phyloP scores from a whole-genome alignment of 2,113 vertebrate species.

The Thamnophis sirtalis region DNA sequence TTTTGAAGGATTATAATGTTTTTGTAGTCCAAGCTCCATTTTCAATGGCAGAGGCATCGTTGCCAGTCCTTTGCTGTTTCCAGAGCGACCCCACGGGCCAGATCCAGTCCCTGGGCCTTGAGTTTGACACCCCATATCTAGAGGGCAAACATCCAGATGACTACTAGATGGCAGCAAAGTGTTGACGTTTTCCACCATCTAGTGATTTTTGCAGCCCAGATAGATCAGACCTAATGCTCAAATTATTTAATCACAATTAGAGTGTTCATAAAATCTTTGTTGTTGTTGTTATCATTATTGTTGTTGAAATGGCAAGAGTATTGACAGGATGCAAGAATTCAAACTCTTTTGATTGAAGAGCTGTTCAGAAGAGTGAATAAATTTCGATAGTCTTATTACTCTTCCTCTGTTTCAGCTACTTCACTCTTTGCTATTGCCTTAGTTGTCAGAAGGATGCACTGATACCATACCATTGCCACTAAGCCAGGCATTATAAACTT shows the following conservation, averaged over 20 bases:
- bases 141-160: not conserved
- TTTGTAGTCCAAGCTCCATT: too few species aligned
- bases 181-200: not conserved
- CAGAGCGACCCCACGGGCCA: too few species aligned
- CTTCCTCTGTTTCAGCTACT: not conserved
- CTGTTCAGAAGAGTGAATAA: not conserved
- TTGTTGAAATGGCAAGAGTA: not conserved
- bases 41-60: too few species aligned
- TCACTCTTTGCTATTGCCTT: not conserved
- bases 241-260: not conserved
- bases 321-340: not conserved
- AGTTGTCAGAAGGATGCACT: not conserved
- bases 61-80: too few species aligned
- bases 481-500: slow-evolving; percentile 11
- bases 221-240: not conserved
- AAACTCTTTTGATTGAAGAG: not conserved
- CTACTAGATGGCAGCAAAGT: not conserved
- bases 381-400: not conserved
- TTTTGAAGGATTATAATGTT: not conserved
- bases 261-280: not conserved
- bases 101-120: too few species aligned
- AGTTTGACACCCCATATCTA: not conserved
- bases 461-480: not conserved
- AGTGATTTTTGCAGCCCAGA: not conserved
- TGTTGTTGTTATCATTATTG: not conserved